Conservation (phyloP, 2,113 vertebrate species). For the Hoplias malabaricus region DNA sequence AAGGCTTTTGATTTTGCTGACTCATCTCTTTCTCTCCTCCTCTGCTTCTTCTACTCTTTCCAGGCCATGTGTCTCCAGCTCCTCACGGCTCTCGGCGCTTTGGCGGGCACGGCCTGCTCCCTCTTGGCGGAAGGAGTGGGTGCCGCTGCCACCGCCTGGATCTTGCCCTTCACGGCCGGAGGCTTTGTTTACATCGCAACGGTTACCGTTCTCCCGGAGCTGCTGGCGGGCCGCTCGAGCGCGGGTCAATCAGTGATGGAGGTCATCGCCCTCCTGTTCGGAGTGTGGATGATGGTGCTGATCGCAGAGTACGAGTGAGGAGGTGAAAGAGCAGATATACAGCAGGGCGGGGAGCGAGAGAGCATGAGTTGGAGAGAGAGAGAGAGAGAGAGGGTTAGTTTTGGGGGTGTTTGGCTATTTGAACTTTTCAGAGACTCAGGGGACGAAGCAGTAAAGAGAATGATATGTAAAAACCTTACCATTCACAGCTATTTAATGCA, state of each 20-base stretch:
- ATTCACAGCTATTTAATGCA: neutral
- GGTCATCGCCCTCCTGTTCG: constrained; percentile 82
- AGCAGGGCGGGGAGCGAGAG: neutral
- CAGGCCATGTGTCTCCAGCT: constrained; percentile 93
- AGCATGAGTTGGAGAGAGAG: neutral
- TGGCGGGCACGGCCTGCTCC: constrained; percentile 86
- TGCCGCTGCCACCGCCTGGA: constrained; percentile 83
- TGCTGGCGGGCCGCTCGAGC: constrained; percentile 80
- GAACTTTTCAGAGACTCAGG: constrained; percentile 6
- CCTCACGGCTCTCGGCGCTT: constrained; percentile 83
- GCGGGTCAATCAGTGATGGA: constrained; percentile 83
- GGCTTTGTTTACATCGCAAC: constrained; percentile 93
- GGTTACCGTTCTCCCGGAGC: constrained; percentile 87
- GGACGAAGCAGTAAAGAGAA: neutral
- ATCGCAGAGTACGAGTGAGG: constrained; percentile 85
- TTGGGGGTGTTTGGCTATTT: neutral
- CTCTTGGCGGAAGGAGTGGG: constrained; percentile 85
- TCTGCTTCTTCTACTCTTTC: neutral
- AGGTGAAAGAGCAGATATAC: too few species aligned
- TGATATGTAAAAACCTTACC: neutral
- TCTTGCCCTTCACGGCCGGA: constrained; percentile 89
- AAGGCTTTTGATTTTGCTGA: neutral
- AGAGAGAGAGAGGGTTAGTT: neutral
- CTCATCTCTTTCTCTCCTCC: neutral
- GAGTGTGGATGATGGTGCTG: constrained; percentile 89